Conservation (phyloP, 2,888 invertebrate genomes). For the Lasioglossum leucozonium region DNA sequence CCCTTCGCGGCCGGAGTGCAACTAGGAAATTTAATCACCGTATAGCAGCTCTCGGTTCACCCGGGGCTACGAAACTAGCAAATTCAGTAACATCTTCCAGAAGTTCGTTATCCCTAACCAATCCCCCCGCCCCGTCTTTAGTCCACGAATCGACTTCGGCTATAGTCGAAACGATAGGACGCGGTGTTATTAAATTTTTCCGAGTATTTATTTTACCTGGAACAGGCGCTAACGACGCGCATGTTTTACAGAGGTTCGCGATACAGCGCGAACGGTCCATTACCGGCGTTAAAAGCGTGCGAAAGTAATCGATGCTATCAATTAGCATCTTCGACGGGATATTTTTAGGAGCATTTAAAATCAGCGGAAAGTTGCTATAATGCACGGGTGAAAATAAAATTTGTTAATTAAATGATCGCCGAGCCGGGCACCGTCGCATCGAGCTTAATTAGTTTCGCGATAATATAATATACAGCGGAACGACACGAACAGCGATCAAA, state of each 20-base stretch:
- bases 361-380: slow-evolving; percentile 7
- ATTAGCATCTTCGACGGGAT: background rate
- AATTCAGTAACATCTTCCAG: slow-evolving; percentile 75
- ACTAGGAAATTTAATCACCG: slow-evolving; percentile 73
- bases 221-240: background rate
- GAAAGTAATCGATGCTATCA: background rate
- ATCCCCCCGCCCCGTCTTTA: too few species aligned
- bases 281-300: background rate
- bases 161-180: slow-evolving; percentile 16
- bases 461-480: slow-evolving; percentile 26
- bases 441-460: slow-evolving; percentile 17
- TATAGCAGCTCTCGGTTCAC: slow-evolving; percentile 66
- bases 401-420: slow-evolving; percentile 27
- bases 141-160: slow-evolving; percentile 46
- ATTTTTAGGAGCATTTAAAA: slow-evolving; percentile 27
- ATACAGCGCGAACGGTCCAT: background rate
- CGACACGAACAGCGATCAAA: background rate
- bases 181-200: too few species aligned
- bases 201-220: too few species aligned
- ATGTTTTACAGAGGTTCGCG: background rate
- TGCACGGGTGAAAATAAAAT: slow-evolving; percentile 31
- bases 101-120: slow-evolving; percentile 72
- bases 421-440: slow-evolving; percentile 18
- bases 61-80: slow-evolving; percentile 69
- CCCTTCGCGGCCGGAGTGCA: slow-evolving; percentile 59